Evolutionary conservation across 1,140 invertebrate genomes (phyloP).

Genomic region (Diorhabda elongata): DNA sequence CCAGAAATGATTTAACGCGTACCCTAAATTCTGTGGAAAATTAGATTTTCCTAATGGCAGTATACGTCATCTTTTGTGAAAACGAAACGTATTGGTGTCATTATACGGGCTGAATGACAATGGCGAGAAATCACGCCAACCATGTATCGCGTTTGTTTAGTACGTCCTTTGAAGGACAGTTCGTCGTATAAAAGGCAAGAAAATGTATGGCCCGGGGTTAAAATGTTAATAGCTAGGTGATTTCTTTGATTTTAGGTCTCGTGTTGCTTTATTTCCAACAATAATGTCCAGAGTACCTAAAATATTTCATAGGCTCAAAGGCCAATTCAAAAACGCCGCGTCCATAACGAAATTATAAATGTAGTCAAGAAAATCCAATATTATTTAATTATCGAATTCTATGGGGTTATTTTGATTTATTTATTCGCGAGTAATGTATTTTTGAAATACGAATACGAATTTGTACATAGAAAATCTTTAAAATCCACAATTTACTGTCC

Average conservation of each 20-base stretch:
- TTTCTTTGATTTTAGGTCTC: not conserved
- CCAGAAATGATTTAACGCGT: conserved; percentile 4
- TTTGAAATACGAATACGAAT: not conserved
- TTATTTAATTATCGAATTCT: not conserved
- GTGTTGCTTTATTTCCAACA: not conserved
- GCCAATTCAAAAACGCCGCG: not conserved
- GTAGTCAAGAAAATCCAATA: not conserved
- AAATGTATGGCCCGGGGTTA: conserved; percentile 16
- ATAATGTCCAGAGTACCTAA: not conserved
- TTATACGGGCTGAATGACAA: conserved; percentile 17
- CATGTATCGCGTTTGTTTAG: conserved; percentile 21
- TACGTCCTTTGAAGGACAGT: conserved; percentile 20
- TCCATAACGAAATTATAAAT: conserved; percentile 1
- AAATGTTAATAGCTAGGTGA: conserved; percentile 10
- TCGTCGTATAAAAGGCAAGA: conserved; percentile 6
- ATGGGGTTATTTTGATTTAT: not conserved
- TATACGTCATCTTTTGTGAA: conserved; percentile 20
- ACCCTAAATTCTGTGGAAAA: conserved; percentile 4
- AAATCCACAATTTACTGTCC: not conserved
- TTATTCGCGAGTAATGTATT: not conserved
- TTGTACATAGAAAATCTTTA: not conserved
- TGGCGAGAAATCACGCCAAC: conserved; percentile 18
- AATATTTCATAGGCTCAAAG: conserved; percentile 5
- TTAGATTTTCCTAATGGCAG: conserved; percentile 17
- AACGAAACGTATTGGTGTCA: conserved; percentile 17